A percentile compares a stretch with the other conserved stretches of the same genome.
phyloP scores from a whole-genome alignment of 2,113 vertebrate species.

The Smithornis capensis region DNA sequence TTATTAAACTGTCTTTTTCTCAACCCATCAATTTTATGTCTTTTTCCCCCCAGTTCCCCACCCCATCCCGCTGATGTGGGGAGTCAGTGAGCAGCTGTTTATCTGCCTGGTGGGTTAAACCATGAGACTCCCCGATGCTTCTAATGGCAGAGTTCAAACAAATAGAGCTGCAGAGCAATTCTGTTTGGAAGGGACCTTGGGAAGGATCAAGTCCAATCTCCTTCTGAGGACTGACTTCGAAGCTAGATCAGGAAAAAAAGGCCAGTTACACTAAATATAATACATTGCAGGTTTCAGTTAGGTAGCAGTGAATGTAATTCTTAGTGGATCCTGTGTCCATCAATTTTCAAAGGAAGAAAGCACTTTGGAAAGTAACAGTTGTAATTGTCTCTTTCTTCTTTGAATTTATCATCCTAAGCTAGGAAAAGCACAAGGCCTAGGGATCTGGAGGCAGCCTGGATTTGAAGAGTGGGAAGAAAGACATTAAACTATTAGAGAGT shows the following conservation, averaged over 20 bases:
- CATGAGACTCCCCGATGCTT: not conserved
- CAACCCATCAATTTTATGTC: not conserved
- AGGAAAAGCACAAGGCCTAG: not conserved
- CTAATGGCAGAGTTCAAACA: not conserved
- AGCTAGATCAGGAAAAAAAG: not conserved
- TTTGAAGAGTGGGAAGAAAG: not conserved
- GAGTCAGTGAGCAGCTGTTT: not conserved
- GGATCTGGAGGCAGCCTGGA: not conserved
- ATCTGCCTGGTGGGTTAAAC: not conserved
- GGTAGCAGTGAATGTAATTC: not conserved
- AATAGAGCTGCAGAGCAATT: not conserved
- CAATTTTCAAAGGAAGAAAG: not conserved
- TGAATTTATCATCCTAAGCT: not conserved
- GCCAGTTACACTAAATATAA: not conserved
- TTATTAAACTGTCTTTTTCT: not conserved
- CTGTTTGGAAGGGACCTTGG: not conserved
- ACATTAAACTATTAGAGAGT: not conserved
- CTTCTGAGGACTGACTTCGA: not conserved
- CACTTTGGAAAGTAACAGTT: not conserved
- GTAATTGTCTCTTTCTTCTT: not conserved
- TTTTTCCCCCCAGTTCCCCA: not conserved
- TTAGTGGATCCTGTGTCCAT: not conserved
- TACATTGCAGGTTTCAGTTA: not conserved
- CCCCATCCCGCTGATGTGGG: not conserved
- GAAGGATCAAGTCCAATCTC: not conserved